phyloP scores from a whole-genome alignment of 1,140 invertebrate genomes.

The Musca vetustissima region DNA sequence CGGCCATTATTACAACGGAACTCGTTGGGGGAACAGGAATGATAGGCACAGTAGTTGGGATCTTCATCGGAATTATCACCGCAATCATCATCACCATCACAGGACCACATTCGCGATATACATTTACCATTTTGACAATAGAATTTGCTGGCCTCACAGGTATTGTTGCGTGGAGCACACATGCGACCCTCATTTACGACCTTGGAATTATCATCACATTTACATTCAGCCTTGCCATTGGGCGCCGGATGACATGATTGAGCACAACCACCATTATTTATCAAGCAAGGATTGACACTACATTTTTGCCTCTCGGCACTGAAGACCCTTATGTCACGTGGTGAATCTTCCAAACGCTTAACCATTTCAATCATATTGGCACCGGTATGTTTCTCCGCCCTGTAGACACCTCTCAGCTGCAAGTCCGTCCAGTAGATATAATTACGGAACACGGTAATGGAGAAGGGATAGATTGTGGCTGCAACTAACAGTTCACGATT shows the following conservation, averaged over 20 bases:
- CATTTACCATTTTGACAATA: slow-evolving; percentile 93
- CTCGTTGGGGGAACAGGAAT: slow-evolving; percentile 89
- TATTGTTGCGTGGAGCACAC: slow-evolving; percentile 86
- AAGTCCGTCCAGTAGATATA: slow-evolving; percentile 99
- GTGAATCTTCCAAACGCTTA: slow-evolving; percentile 85
- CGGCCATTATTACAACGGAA: slow-evolving; percentile 93
- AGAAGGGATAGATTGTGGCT: slow-evolving; percentile 95
- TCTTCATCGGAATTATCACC: slow-evolving; percentile 94
- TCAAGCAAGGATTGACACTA: slow-evolving; percentile 80
- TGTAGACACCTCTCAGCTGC: slow-evolving; percentile 89
- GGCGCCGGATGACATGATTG: slow-evolving; percentile 89
- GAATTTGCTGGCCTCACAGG: slow-evolving; percentile 88
- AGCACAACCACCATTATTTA: slow-evolving; percentile 94
- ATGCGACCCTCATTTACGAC: slow-evolving; percentile 89
- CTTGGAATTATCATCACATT: slow-evolving; percentile 82
- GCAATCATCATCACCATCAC: slow-evolving; percentile 91
- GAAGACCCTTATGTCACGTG: slow-evolving; percentile 88
- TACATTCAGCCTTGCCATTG: slow-evolving; percentile 82
- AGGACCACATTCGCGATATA: slow-evolving; percentile 94
- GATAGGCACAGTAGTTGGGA: slow-evolving; percentile 86
- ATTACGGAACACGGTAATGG: slow-evolving; percentile 86
- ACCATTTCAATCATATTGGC: slow-evolving; percentile 93
- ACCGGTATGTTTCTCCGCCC: slow-evolving; percentile 96
- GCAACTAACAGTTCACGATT: slow-evolving; percentile 76
- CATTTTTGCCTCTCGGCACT: slow-evolving; percentile 80